A percentile compares a stretch with the other conserved stretches of the same genome.
These are phyloP conservation scores for Pinctada fucata DNA, from an alignment of 2,888 invertebrate species.

Conservation along the genomic window DNA sequence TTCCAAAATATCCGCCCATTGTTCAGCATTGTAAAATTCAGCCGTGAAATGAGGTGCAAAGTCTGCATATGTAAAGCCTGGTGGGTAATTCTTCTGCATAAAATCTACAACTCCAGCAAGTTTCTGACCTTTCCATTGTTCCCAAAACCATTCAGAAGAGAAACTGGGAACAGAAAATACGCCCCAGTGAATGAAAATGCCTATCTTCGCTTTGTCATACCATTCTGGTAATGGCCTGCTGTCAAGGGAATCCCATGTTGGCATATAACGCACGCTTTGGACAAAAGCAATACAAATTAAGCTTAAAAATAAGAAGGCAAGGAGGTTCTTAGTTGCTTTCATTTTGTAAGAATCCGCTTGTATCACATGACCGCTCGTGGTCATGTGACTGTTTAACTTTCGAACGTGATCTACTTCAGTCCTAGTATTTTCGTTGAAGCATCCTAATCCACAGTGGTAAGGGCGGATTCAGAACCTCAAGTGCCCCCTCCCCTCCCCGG, in stretches of 20 bases:
- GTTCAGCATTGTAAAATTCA: conserved; percentile 89
- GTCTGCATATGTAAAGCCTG: conserved; percentile 92
- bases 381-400: no score
- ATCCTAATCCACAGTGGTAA: no score
- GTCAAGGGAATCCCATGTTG: conserved; percentile 92
- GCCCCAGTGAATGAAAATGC: conserved; percentile 79
- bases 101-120: conserved; percentile 78
- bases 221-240: conserved; percentile 83
- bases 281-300: background rate
- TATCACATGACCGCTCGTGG: no score
- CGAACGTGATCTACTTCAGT: no score
- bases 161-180: conserved; percentile 74
- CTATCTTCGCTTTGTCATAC: conserved; percentile 78
- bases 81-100: conserved; percentile 89
- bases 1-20: conserved; percentile 89
- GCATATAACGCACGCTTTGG: conserved; percentile 72
- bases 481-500: no score
- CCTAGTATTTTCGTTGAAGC: no score
- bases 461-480: no score
- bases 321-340: no score
- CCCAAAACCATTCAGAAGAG: conserved; percentile 92
- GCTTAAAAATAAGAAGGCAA: background rate
- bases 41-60: conserved; percentile 90
- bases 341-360: no score
- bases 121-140: conserved; percentile 82